phyloP scores from a whole-genome alignment of 23 tunicate species.

The Trididemnum nubilum region DNA sequence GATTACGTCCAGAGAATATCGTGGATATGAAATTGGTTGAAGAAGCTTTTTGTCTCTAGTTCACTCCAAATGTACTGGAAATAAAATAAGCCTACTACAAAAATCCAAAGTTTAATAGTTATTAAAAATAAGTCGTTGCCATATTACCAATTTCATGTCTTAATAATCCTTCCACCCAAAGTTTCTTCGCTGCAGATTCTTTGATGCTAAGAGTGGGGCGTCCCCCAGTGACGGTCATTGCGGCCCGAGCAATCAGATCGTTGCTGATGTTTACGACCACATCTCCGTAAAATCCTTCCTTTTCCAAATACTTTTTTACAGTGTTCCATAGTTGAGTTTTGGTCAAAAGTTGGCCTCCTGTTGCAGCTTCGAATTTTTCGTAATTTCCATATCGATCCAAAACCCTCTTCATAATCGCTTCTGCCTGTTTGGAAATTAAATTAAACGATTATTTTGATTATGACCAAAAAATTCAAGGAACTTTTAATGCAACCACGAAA shows the following conservation, averaged over 20 bases:
- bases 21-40: no score
- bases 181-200: conserved; percentile 74
- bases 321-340: conserved; percentile 86
- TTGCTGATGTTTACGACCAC: conserved; percentile 88
- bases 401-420: conserved; percentile 66
- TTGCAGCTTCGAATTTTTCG: conserved; percentile 85
- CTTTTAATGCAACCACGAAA: no score
- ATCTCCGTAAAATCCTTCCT: conserved; percentile 84
- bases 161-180: conserved; percentile 90
- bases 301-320: conserved; percentile 54
- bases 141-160: conserved; percentile 73
- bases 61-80: no score
- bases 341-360: conserved; percentile 76
- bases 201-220: conserved; percentile 88
- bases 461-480: no score
- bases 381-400: conserved; percentile 76
- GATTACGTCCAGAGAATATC: no score
- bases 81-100: no score
- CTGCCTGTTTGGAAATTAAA: no score
- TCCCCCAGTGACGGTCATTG: conserved; percentile 90
- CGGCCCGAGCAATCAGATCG: conserved; percentile 72
- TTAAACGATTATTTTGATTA: not conserved
- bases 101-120: no score
- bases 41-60: no score
- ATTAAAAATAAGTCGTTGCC: not conserved